Evolutionary conservation across 1,140 invertebrate species (phyloP).

Genomic region (Orchestia grillus): DNA sequence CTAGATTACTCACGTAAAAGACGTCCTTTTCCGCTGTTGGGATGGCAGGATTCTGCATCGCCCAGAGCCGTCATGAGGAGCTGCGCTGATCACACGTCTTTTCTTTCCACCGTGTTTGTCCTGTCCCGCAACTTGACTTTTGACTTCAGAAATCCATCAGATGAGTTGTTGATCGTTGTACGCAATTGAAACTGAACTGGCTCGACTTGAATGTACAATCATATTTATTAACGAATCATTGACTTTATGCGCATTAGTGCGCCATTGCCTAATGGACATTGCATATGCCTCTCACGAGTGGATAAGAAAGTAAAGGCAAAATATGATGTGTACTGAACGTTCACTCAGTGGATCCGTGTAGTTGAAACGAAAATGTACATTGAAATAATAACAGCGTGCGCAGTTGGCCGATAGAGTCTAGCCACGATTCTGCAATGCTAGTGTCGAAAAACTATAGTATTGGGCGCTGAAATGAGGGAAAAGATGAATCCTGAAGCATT

Average conservation of each 20-base stretch:
- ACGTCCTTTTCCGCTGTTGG: not conserved
- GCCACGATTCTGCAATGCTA: not conserved
- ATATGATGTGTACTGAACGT: not conserved
- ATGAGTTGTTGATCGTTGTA: not conserved
- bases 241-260: not conserved
- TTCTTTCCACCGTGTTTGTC: not conserved
- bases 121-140: not conserved
- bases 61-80: not conserved
- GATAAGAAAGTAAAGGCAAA: not conserved
- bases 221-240: not conserved
- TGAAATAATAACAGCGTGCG: not conserved
- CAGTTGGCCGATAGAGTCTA: not conserved
- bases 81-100: not conserved
- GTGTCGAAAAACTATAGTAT: not conserved
- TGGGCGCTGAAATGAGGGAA: not conserved
- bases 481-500: not conserved
- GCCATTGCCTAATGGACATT: not conserved
- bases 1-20: not conserved
- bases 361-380: not conserved
- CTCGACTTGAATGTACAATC: not conserved
- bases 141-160: not conserved
- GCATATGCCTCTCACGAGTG: not conserved
- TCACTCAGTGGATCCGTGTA: not conserved
- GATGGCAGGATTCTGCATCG: not conserved
- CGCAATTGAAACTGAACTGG: not conserved